phyloP scores from a whole-genome alignment of 2,113 vertebrate species.

The Pomatostomus ruficeps region DNA sequence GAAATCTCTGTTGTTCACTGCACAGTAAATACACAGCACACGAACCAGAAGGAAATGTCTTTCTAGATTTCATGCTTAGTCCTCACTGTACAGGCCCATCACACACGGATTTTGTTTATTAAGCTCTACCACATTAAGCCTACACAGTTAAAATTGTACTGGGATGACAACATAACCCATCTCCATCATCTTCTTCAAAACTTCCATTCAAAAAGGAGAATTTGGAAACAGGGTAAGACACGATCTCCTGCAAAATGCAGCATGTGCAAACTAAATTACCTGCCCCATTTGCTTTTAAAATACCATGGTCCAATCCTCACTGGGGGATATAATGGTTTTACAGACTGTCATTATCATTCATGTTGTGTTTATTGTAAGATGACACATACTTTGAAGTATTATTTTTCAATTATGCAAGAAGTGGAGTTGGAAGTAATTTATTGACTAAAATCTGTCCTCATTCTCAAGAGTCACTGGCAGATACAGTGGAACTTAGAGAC shows the following conservation, averaged over 20 bases:
- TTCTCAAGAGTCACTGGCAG: not conserved
- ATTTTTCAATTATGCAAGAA: not conserved
- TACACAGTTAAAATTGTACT: not conserved
- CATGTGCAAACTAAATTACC: not conserved
- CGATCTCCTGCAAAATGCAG: not conserved
- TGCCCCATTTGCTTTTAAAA: not conserved
- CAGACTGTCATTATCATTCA: not conserved
- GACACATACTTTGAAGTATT: not conserved
- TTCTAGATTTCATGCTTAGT: not conserved
- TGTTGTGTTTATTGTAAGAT: not conserved
- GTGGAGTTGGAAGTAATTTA: not conserved
- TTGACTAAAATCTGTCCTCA: not conserved
- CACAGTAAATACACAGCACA: not conserved
- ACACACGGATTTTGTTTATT: not conserved
- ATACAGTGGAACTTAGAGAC: not conserved
- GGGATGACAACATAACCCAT: not conserved
- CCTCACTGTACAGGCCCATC: not conserved
- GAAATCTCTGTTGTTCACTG: not conserved
- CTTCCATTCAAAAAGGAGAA: not conserved
- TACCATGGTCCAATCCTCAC: not conserved
- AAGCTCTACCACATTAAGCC: not conserved
- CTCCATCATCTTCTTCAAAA: not conserved
- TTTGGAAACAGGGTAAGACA: not conserved
- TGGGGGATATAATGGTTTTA: not conserved
- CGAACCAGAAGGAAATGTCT: not conserved